These are phyloP conservation scores for Ramphastos sulfuratus DNA, from an alignment of 2,113 vertebrate species.

Conservation along the genomic window DNA sequence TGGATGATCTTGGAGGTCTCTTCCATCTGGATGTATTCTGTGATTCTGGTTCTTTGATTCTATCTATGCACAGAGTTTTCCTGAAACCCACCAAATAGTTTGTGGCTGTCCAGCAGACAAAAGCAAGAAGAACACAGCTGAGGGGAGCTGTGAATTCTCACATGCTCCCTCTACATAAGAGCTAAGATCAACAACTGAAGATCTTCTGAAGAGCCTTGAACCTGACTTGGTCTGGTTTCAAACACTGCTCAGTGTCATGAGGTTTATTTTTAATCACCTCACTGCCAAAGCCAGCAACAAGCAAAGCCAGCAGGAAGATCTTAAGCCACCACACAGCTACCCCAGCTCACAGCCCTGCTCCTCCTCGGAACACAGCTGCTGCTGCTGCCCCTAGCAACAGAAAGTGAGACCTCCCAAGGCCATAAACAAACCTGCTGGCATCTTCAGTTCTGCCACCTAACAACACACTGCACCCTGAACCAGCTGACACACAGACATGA, in stretches of 20 bases:
- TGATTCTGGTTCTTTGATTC: no score
- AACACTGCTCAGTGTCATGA: background rate
- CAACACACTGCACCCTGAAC: background rate
- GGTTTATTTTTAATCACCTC: background rate
- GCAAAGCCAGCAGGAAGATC: background rate
- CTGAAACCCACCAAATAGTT: background rate
- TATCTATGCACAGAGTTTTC: background rate
- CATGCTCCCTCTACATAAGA: background rate
- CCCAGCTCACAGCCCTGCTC: background rate
- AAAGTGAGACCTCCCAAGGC: no score
- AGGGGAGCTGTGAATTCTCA: background rate
- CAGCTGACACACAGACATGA: background rate
- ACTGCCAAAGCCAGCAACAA: background rate
- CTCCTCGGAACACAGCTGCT: background rate
- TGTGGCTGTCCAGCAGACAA: background rate
- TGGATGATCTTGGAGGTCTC: no score
- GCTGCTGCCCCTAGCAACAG: no score
- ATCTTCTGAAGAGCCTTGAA: background rate
- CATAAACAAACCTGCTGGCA: background rate
- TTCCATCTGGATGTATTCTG: no score
- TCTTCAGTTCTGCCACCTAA: background rate
- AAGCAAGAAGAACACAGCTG: background rate
- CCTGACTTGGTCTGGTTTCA: background rate
- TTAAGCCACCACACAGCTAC: background rate
- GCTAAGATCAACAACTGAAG: background rate